Conservation (phyloP, 2,888 invertebrate species). For the Xylota segnis region DNA sequence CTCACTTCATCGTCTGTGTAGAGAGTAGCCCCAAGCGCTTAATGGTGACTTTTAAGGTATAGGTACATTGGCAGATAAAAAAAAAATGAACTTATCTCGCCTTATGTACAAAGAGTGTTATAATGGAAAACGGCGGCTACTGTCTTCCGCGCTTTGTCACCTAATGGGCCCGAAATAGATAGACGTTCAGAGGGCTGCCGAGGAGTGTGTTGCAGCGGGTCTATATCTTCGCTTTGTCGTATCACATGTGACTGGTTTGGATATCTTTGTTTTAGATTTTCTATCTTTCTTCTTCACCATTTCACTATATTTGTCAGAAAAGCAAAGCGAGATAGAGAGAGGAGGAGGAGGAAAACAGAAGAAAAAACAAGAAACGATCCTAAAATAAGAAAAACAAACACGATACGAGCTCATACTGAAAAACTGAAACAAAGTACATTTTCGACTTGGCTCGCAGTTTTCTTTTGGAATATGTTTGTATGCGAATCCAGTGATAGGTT, state of each 20-base stretch:
- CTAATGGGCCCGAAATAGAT: conserved; percentile 54
- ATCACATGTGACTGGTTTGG: conserved; percentile 42
- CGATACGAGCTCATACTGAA: background rate
- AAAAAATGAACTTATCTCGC: conserved; percentile 56
- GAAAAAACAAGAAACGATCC: conserved; percentile 6
- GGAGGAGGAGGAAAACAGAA: too few relatives aligned
- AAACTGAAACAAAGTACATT: conserved; percentile 5
- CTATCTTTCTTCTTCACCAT: conserved; percentile 22
- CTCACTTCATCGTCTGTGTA: conserved; percentile 30
- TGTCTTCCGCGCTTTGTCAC: conserved; percentile 74
- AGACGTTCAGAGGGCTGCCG: conserved; percentile 7
- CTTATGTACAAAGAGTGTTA: conserved; percentile 66
- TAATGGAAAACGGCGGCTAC: conserved; percentile 72
- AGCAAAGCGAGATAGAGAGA: conserved; percentile 5
- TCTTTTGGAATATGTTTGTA: conserved; percentile 4
- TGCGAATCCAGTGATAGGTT: background rate
- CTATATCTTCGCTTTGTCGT: conserved; percentile 8
- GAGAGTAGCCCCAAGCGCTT: conserved; percentile 65
- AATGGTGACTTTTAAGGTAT: conserved; percentile 66
- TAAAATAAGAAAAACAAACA: conserved; percentile 38
- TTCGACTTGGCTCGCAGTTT: conserved; percentile 31
- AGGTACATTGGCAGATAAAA: conserved; percentile 57
- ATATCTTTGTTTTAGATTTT: conserved; percentile 16
- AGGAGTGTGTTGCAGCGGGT: background rate
- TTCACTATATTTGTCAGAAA: conserved; percentile 9